Percentiles rank a stretch among this genome's conserved stretches.
phyloP scores from a whole-genome alignment of 2,888 invertebrate species.

The Agrypnus murinus region DNA sequence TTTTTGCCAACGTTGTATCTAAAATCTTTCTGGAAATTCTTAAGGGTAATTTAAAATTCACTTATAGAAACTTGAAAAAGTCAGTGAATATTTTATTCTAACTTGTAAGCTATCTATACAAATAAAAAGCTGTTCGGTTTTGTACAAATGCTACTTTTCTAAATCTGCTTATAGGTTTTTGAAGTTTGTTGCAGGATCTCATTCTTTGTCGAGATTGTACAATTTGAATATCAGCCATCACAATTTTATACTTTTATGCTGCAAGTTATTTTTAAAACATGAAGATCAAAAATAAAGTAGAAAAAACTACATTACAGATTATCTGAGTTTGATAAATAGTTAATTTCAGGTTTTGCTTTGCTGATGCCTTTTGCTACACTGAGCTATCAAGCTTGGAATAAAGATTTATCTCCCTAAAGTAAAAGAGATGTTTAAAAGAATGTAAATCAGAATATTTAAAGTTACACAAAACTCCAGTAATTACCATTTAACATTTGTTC shows the following conservation, averaged over 20 bases:
- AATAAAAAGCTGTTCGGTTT: conserved; percentile 19
- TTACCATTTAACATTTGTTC: conserved; percentile 43
- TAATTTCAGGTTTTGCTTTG: too few relatives aligned
- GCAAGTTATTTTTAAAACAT: too few relatives aligned
- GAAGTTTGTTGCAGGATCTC: conserved; percentile 18
- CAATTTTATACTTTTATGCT: not conserved
- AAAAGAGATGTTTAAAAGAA: conserved; percentile 18
- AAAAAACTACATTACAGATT: too few relatives aligned
- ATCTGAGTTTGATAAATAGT: too few relatives aligned
- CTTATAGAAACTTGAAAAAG: not conserved
- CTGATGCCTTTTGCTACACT: too few relatives aligned
- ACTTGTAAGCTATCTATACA: conserved; percentile 2
- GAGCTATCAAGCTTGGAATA: too few relatives aligned
- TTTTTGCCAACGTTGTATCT: too few relatives aligned
- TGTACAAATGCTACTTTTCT: conserved; percentile 16
- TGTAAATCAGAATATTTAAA: conserved; percentile 33
- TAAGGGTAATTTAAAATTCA: too few relatives aligned
- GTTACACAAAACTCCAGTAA: conserved; percentile 30
- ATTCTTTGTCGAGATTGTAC: conserved; percentile 1
- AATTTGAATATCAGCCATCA: conserved; percentile 19
- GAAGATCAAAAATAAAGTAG: too few relatives aligned
- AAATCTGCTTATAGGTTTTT: conserved; percentile 28
- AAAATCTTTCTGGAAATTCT: too few relatives aligned
- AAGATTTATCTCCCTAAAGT: too few relatives aligned
- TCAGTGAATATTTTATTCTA: conserved; percentile 15